Conservation (phyloP, 2,113 vertebrate species). For the Balaenoptera acutorostrata region DNA sequence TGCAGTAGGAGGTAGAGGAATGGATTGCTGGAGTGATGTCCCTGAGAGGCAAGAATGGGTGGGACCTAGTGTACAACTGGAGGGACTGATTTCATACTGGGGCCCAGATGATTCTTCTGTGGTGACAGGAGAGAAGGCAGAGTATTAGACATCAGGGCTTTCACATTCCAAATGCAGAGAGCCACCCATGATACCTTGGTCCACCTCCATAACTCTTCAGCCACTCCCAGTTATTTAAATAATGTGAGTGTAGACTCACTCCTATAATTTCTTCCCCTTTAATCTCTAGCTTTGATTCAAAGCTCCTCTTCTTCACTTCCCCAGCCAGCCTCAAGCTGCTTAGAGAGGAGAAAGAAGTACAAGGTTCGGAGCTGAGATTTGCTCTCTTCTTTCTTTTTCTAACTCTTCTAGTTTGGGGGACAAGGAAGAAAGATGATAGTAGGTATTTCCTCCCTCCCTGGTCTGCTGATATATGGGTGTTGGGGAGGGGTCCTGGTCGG, state of each 20-base stretch:
- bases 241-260: background rate
- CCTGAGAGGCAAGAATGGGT: background rate
- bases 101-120: background rate
- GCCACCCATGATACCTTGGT: background rate
- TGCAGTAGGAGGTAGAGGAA: background rate
- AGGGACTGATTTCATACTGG: background rate
- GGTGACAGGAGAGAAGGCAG: background rate
- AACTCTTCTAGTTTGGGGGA: background rate
- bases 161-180: background rate
- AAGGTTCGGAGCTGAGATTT: background rate
- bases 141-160: accelerated
- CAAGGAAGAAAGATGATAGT: background rate
- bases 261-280: background rate
- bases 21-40: background rate
- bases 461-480: background rate
- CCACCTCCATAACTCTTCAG: background rate
- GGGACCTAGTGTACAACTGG: too few species aligned
- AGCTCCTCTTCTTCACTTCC: background rate
- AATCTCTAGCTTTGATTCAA: background rate
- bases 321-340: background rate
- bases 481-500: background rate
- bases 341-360: background rate
- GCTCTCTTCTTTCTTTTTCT: background rate
- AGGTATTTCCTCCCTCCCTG: background rate
- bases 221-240: background rate